These are phyloP conservation scores for Thera obeliscata DNA, from an alignment of 2,888 invertebrate species.

Conservation along the genomic window DNA sequence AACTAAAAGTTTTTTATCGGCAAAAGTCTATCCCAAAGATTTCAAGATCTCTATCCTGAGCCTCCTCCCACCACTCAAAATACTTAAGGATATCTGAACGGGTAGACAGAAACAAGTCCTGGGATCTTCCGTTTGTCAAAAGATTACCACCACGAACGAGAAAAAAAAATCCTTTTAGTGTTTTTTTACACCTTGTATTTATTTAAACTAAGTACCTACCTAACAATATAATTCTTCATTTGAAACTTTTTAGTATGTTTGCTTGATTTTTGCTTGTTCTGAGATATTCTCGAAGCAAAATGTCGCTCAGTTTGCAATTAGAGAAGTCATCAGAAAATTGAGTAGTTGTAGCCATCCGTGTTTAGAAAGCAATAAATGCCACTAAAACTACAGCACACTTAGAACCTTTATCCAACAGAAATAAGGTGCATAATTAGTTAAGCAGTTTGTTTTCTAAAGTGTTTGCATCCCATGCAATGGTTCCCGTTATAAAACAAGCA, in stretches of 20 bases:
- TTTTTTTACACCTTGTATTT: too few species aligned
- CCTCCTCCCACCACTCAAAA: too few species aligned
- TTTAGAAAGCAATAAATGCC: background rate
- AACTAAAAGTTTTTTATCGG: too few species aligned
- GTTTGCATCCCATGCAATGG: background rate
- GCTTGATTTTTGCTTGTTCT: background rate
- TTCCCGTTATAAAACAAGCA: background rate
- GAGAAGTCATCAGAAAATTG: slow-evolving; percentile 6
- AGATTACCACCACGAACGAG: too few species aligned
- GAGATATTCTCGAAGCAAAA: background rate
- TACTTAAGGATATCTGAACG: too few species aligned
- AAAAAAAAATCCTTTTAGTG: too few species aligned
- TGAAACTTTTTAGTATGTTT: background rate
- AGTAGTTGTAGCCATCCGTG: background rate
- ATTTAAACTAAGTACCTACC: too few species aligned
- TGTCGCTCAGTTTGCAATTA: slow-evolving; percentile 4
- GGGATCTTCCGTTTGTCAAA: too few species aligned
- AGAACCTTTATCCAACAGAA: background rate
- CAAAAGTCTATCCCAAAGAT: too few species aligned
- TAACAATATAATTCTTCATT: background rate
- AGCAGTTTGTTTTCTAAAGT: background rate
- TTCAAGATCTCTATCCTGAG: too few species aligned
- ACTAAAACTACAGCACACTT: background rate
- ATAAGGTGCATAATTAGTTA: background rate
- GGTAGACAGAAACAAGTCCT: too few species aligned